Percentiles rank a stretch among this genome's conserved stretches.
Evolutionary conservation across 2,113 vertebrate species (phyloP).

Genomic region (Urocynchramus pylzowi): DNA sequence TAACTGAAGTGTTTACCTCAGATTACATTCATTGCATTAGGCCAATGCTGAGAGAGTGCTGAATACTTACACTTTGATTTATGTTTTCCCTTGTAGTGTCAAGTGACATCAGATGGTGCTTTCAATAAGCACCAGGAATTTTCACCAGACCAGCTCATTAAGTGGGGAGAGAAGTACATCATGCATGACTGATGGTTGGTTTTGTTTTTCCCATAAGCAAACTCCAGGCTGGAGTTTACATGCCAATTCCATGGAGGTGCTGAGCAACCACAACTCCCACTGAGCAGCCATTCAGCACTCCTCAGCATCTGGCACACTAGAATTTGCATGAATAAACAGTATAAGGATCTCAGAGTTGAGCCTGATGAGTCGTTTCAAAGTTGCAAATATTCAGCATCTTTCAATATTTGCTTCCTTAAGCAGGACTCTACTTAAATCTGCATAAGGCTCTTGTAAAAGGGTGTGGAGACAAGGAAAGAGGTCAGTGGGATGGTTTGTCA

Average conservation of each 20-base stretch:
- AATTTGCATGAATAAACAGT: background rate
- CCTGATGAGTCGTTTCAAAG: background rate
- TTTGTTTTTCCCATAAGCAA: background rate
- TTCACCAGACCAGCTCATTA: constrained; percentile 20
- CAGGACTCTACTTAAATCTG: background rate
- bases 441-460: background rate
- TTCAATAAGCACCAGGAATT: constrained; percentile 30
- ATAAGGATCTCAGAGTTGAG: background rate
- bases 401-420: background rate
- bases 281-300: background rate
- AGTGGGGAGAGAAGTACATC: background rate
- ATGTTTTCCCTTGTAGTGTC: background rate
- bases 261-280: constrained; percentile 20
- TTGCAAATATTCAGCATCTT: background rate
- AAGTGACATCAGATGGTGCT: constrained; percentile 21
- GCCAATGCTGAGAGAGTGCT: constrained; percentile 47
- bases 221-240: background rate
- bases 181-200: background rate
- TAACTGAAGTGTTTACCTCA: constrained; percentile 33
- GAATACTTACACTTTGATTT: constrained; percentile 45
- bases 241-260: background rate
- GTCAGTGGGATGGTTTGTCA: background rate
- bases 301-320: background rate
- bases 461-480: background rate
- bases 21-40: background rate